Conservation (phyloP, 2,888 invertebrate genomes). For the Eristalis arbustorum region DNA sequence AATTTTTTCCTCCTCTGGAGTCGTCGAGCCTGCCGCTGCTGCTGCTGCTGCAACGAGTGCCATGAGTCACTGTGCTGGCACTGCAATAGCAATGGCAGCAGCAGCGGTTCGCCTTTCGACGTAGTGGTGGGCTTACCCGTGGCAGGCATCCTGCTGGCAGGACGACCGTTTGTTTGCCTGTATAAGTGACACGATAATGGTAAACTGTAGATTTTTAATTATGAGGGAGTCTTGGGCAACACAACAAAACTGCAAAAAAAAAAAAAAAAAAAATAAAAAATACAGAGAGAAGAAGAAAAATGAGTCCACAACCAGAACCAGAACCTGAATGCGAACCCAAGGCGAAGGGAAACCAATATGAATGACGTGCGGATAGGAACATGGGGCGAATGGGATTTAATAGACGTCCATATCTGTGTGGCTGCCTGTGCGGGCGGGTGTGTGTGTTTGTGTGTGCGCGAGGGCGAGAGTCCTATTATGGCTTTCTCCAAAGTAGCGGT, state of each 20-base stretch:
- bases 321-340: constrained; percentile 1
- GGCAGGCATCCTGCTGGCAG: constrained; percentile 40
- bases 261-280: neutral
- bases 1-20: neutral
- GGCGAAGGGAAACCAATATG: constrained; percentile 64
- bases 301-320: constrained; percentile 2
- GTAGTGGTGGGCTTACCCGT: constrained; percentile 15
- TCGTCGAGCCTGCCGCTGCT: constrained; percentile 1
- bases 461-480: constrained; percentile 35
- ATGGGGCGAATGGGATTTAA: constrained; percentile 20
- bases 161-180: constrained; percentile 59
- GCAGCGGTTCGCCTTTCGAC: neutral
- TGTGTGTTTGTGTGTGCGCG: too few species aligned
- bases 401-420: constrained; percentile 26
- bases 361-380: constrained; percentile 57
- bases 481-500: constrained; percentile 53
- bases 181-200: constrained; percentile 70
- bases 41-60: constrained; percentile 33
- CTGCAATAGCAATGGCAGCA: constrained; percentile 35
- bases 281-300: neutral
- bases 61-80: constrained; percentile 35
- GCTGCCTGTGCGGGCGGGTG: neutral
- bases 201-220: constrained; percentile 73
- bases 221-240: constrained; percentile 71
- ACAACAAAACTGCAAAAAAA: constrained; percentile 32